A percentile compares a stretch with the other conserved stretches of the same genome.
Conservation (phyloP, 2,888 invertebrate genomes). For the Zootermopsis nevadensis region DNA sequence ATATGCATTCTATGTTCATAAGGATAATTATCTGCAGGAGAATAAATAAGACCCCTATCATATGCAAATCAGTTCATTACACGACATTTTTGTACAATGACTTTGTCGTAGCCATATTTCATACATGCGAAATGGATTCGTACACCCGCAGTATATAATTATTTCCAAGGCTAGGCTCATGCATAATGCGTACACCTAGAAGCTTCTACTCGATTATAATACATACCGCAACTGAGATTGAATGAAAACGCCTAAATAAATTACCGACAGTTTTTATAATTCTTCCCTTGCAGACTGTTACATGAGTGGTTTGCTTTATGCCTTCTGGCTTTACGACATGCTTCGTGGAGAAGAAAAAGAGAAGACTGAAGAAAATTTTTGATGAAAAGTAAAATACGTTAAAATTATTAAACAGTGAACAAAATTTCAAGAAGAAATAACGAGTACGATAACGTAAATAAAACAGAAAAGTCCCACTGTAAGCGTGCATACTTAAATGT, state of each 20-base stretch:
- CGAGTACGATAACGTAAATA: no score
- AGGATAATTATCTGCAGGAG: background rate
- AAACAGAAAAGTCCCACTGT: no score
- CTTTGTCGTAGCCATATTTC: conserved; percentile 11
- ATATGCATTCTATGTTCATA: background rate
- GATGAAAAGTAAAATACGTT: no score
- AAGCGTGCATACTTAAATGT: no score
- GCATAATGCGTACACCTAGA: background rate
- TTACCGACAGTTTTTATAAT: conserved; percentile 1
- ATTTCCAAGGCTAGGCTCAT: conserved; percentile 1
- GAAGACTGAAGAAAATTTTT: no score
- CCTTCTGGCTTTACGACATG: no score
- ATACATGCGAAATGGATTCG: background rate
- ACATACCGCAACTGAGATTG: background rate
- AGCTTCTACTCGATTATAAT: background rate
- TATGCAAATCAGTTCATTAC: conserved; percentile 19
- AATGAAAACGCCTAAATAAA: conserved; percentile 23
- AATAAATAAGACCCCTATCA: conserved; percentile 1
- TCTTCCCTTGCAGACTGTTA: background rate
- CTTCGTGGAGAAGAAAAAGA: no score
- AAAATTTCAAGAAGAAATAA: no score
- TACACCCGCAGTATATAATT: background rate
- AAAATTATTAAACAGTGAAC: no score
- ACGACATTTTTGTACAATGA: conserved; percentile 21
- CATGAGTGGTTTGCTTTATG: background rate